Evolutionary conservation across 1,140 invertebrate species (phyloP).

Genomic region (Carposina sasakii): DNA sequence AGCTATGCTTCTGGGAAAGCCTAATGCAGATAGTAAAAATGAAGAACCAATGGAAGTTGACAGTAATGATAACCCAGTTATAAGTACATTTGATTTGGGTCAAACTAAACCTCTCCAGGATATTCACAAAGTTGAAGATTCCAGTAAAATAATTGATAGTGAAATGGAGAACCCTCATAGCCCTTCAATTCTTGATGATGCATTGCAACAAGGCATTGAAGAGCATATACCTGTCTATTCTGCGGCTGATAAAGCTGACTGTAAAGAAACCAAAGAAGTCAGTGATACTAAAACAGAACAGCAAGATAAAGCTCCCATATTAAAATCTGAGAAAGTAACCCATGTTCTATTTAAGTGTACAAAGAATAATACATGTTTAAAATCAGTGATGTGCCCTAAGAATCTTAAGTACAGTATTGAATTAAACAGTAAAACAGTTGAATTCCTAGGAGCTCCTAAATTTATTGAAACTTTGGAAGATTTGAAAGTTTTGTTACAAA

Average conservation of each 20-base stretch:
- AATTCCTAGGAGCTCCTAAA: constrained; percentile 67
- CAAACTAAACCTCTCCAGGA: constrained; percentile 33
- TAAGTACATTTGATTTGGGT: constrained; percentile 48
- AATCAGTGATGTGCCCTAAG: constrained; percentile 60
- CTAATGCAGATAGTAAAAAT: constrained; percentile 24
- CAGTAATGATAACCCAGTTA: constrained; percentile 36
- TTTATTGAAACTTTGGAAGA: constrained; percentile 63
- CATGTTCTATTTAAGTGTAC: constrained; percentile 63
- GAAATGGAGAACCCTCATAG: constrained; percentile 46
- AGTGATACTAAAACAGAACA: constrained; percentile 6
- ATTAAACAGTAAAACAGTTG: constrained; percentile 57
- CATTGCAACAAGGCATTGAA: constrained; percentile 51
- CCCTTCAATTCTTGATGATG: constrained; percentile 60
- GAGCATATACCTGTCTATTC: constrained; percentile 38
- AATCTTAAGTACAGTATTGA: constrained; percentile 63
- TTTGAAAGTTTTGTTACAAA: constrained; percentile 66
- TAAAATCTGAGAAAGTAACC: constrained; percentile 26
- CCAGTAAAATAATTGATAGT: constrained; percentile 13
- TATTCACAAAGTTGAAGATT: constrained; percentile 17
- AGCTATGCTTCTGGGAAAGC: constrained; percentile 60
- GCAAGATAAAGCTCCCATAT: constrained; percentile 9
- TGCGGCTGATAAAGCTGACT: constrained; percentile 1
- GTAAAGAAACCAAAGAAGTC: constrained; percentile 3
- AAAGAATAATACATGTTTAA: constrained; percentile 49
- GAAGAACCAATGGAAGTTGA: constrained; percentile 49